phyloP scores from a whole-genome alignment of 2,113 vertebrate genomes.

The Acrocephalus kingi region DNA sequence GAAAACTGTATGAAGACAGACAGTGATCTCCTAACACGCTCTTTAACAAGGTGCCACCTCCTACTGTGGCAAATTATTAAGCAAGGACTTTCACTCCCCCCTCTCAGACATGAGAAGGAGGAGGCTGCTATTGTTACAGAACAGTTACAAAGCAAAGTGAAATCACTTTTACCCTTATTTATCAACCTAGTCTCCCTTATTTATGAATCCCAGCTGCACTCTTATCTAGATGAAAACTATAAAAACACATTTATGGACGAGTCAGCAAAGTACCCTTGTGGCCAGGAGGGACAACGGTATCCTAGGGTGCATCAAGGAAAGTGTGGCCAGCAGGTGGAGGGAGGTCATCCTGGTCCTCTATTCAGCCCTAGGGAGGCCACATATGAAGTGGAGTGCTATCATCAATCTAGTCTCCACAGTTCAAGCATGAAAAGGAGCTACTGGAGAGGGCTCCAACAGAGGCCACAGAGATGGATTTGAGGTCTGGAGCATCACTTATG shows the following conservation, averaged over 20 bases:
- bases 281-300: background rate
- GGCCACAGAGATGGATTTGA: background rate
- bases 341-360: background rate
- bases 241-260: background rate
- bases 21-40: background rate
- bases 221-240: background rate
- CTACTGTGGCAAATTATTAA: background rate
- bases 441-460: background rate
- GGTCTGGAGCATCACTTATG: background rate
- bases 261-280: background rate
- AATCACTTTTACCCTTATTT: background rate
- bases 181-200: background rate
- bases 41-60: background rate
- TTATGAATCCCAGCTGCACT: background rate
- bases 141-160: background rate
- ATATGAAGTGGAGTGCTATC: background rate
- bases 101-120: background rate
- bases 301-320: background rate
- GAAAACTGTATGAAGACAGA: background rate
- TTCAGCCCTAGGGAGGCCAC: background rate
- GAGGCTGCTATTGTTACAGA: background rate
- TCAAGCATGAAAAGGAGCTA: background rate
- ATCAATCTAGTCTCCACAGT: rapidly evolving
- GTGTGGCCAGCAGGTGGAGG: background rate
- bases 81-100: background rate